A percentile compares a stretch with the other conserved stretches of the same genome.
These are phyloP conservation scores for Pararge aegeria DNA, from an alignment of 1,140 invertebrate genomes.

Conservation along the genomic window DNA sequence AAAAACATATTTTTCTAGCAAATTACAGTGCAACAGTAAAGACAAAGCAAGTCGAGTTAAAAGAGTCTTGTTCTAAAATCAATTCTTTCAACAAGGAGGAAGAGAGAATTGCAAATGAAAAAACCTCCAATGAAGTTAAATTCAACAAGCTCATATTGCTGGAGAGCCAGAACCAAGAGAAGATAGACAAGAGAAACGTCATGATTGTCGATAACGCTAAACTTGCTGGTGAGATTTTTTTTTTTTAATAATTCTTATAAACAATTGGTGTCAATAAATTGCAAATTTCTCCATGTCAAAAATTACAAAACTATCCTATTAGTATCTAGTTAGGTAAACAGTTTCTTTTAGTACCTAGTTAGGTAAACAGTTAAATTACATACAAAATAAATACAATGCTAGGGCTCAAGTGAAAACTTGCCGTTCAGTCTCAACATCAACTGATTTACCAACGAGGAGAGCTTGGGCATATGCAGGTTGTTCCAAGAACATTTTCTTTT, in stretches of 20 bases:
- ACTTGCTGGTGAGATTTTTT: slow-evolving; percentile 64
- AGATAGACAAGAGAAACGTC: slow-evolving; percentile 61
- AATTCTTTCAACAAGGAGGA: slow-evolving; percentile 66
- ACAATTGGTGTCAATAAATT: background rate
- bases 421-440: no score
- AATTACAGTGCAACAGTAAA: slow-evolving; percentile 61
- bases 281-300: no score
- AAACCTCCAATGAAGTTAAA: slow-evolving; percentile 65
- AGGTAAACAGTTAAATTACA: no score
- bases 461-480: no score
- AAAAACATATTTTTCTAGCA: slow-evolving; percentile 50
- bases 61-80: slow-evolving; percentile 65
- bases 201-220: slow-evolving; percentile 63
- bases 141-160: slow-evolving; percentile 65
- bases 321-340: no score
- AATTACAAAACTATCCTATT: no score
- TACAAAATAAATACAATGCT: no score
- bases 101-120: slow-evolving; percentile 69
- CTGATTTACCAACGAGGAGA: no score
- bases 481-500: no score
- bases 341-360: no score
- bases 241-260: background rate
- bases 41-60: slow-evolving; percentile 67
- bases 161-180: slow-evolving; percentile 75
- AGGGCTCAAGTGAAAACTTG: no score